Evolutionary conservation across 2,113 vertebrate species (phyloP).

Genomic region (Myxocyprinus asiaticus): DNA sequence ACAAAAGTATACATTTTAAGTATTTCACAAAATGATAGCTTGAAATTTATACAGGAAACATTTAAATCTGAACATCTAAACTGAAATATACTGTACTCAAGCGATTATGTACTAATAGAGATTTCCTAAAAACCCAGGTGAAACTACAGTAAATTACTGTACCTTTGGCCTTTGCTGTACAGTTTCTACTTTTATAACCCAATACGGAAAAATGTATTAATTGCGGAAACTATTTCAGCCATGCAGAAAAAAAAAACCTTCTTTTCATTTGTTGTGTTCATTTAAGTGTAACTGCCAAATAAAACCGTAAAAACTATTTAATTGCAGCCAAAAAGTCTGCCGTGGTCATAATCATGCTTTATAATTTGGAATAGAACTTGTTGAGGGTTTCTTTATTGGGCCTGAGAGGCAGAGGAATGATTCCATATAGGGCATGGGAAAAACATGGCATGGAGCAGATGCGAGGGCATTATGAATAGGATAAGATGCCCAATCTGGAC

Average conservation of each 20-base stretch:
- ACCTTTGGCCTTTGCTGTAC: not conserved
- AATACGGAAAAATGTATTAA: conserved; percentile 8
- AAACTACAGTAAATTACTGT: not conserved
- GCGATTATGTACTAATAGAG: not conserved
- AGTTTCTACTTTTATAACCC: conserved; percentile 6
- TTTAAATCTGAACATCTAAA: not conserved
- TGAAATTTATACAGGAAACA: not conserved
- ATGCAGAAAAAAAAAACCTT: conserved; percentile 33
- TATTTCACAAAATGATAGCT: not conserved
- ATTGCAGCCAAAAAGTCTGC: conserved; percentile 56
- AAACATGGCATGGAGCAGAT: conserved; percentile 39
- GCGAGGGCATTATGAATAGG: conserved; percentile 57
- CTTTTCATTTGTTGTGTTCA: conserved; percentile 24
- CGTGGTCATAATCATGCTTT: conserved; percentile 59
- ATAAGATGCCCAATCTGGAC: conserved; percentile 61
- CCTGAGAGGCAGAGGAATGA: conserved; percentile 51
- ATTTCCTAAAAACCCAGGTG: not conserved
- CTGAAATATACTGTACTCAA: not conserved
- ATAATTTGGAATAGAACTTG: conserved; percentile 63
- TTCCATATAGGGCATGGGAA: conserved; percentile 62
- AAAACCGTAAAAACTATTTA: conserved; percentile 59
- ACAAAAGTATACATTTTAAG: not conserved
- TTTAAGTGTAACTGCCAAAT: conserved; percentile 58
- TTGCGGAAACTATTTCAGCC: not conserved
- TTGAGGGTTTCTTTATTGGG: conserved; percentile 62